A percentile compares a stretch with the other conserved stretches of the same genome.
phyloP scores from a whole-genome alignment of 2,888 invertebrate genomes.

The Coenonympha arcania region DNA sequence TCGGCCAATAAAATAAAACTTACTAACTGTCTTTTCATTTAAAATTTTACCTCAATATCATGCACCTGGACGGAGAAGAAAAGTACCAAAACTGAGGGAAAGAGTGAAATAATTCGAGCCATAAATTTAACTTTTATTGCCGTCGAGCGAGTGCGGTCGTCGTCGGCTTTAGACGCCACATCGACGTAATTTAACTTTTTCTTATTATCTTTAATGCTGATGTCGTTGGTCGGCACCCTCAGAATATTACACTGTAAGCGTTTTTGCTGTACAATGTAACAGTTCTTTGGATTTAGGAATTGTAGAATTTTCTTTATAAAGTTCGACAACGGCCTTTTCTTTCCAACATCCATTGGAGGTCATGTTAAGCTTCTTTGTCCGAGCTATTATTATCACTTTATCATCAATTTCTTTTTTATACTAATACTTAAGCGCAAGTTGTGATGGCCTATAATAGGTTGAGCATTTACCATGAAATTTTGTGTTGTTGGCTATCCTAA shows the following conservation, averaged over 20 bases:
- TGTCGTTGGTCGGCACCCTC: slow-evolving; percentile 58
- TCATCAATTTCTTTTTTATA: too few relatives aligned
- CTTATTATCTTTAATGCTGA: slow-evolving; percentile 73
- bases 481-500: too few relatives aligned
- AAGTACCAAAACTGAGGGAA: slow-evolving; percentile 58
- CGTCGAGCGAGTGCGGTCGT: slow-evolving; percentile 41
- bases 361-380: too few relatives aligned
- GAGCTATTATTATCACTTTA: too few relatives aligned
- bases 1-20: neutral
- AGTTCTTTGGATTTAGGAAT: slow-evolving; percentile 4
- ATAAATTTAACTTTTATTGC: slow-evolving; percentile 73
- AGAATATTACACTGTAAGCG: slow-evolving; percentile 24
- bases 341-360: too few relatives aligned
- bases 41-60: slow-evolving; percentile 56
- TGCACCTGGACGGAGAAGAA: slow-evolving; percentile 62
- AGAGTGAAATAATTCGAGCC: slow-evolving; percentile 65
- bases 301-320: neutral
- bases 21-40: slow-evolving; percentile 44
- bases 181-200: slow-evolving; percentile 74
- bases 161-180: slow-evolving; percentile 50
- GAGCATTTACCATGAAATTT: too few relatives aligned
- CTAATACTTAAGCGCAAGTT: too few relatives aligned
- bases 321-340: neutral
- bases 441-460: too few relatives aligned
- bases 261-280: slow-evolving; percentile 14